Conservation (phyloP, 2,888 invertebrate species). For the Chloromyia formosa region DNA sequence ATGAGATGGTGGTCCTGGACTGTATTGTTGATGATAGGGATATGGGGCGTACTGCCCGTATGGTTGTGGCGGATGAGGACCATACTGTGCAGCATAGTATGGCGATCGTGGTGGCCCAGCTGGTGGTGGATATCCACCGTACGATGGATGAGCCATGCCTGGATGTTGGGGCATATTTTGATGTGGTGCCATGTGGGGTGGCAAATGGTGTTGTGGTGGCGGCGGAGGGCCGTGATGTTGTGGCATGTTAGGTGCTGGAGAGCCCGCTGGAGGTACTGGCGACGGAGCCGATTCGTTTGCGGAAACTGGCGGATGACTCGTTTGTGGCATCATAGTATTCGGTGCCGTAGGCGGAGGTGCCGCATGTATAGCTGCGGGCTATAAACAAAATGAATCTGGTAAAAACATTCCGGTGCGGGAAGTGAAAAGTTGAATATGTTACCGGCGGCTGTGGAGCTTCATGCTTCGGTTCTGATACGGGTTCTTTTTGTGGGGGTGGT, state of each 20-base stretch:
- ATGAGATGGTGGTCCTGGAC: slow-evolving; percentile 59
- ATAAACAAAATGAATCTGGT: too few relatives aligned
- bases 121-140: slow-evolving; percentile 61
- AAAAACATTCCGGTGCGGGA: background rate
- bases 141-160: slow-evolving; percentile 58
- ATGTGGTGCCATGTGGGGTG: slow-evolving; percentile 59
- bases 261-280: slow-evolving; percentile 59
- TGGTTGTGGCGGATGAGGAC: slow-evolving; percentile 61
- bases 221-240: slow-evolving; percentile 55
- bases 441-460: slow-evolving; percentile 23
- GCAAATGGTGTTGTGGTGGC: slow-evolving; percentile 57
- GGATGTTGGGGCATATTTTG: slow-evolving; percentile 60
- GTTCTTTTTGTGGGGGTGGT: slow-evolving; percentile 33
- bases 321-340: slow-evolving; percentile 62
- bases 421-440: background rate
- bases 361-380: slow-evolving; percentile 45
- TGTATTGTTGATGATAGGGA: slow-evolving; percentile 63
- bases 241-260: slow-evolving; percentile 55
- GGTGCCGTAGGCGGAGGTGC: slow-evolving; percentile 49
- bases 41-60: slow-evolving; percentile 61
- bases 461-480: slow-evolving; percentile 13
- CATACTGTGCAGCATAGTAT: slow-evolving; percentile 63
- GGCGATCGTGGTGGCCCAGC: slow-evolving; percentile 61
- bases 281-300: slow-evolving; percentile 67
- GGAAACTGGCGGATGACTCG: slow-evolving; percentile 67